Evolutionary conservation across 2,888 invertebrate species (phyloP).

Genomic region (Tetragnatha montana): DNA sequence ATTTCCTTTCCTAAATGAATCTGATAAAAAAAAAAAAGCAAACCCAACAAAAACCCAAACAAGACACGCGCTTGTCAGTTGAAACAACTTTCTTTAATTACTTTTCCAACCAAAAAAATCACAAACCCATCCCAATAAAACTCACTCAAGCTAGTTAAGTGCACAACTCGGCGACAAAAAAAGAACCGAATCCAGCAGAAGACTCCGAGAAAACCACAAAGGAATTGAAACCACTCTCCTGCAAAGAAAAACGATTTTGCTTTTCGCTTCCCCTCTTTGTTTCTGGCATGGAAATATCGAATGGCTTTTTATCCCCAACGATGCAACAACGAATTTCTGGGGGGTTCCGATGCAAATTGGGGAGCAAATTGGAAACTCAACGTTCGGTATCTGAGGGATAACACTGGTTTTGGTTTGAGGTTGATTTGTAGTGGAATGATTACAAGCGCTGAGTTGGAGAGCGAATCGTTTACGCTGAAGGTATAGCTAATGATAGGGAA

Average conservation of each 20-base stretch:
- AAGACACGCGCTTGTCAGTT: background rate
- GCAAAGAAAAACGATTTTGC: slow-evolving; percentile 24
- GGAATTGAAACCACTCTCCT: slow-evolving; percentile 31
- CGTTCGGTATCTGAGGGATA: background rate
- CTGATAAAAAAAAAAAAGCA: background rate
- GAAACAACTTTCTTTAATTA: slow-evolving; percentile 36
- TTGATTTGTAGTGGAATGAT: background rate
- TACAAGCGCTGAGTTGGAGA: background rate
- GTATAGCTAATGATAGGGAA: background rate
- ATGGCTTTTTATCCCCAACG: slow-evolving; percentile 8
- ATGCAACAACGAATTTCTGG: slow-evolving; percentile 2
- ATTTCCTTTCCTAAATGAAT: no score
- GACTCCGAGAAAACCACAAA: slow-evolving; percentile 34
- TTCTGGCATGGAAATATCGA: slow-evolving; percentile 8
- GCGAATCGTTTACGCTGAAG: background rate
- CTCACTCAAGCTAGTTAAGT: slow-evolving; percentile 24
- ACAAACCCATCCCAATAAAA: background rate
- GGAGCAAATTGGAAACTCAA: slow-evolving; percentile 34
- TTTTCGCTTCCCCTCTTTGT: background rate
- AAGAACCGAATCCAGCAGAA: background rate
- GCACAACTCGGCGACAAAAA: background rate
- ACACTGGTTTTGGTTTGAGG: background rate
- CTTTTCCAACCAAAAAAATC: slow-evolving; percentile 6
- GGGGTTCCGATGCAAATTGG: slow-evolving; percentile 46
- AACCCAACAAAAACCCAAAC: background rate